Evolutionary conservation across 2,797 vertebrate species (phyloP).

Genomic region (Salarias fasciatus): DNA sequence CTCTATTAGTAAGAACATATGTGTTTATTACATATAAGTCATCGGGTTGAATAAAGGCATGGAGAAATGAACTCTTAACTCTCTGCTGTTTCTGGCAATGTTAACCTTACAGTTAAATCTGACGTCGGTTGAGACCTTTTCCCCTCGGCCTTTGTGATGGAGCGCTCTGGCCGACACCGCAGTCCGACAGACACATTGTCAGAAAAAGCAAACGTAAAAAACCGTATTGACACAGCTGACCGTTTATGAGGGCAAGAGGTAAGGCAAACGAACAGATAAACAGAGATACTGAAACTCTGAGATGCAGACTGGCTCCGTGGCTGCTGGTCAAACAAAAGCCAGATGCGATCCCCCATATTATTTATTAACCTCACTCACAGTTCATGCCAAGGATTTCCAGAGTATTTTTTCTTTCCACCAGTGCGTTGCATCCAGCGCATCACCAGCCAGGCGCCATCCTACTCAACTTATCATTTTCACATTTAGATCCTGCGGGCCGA

Average conservation of each 20-base stretch:
- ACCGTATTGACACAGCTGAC: conserved; percentile 68
- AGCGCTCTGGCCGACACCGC: not conserved
- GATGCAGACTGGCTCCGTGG: conserved; percentile 35
- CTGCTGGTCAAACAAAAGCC: conserved; percentile 64
- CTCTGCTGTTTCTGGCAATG: not conserved
- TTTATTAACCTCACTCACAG: conserved; percentile 57
- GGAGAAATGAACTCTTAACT: not conserved
- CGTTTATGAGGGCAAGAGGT: conserved; percentile 56
- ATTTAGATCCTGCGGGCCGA: conserved; percentile 27
- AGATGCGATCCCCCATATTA: conserved; percentile 61
- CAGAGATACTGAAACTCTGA: conserved; percentile 29
- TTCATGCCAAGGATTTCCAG: conserved; percentile 45
- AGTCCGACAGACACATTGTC: conserved; percentile 28
- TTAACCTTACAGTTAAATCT: not conserved
- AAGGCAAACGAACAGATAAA: conserved; percentile 51
- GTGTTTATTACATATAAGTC: too few species aligned
- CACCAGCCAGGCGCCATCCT: conserved; percentile 32
- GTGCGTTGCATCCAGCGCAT: conserved; percentile 31
- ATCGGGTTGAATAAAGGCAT: too few species aligned
- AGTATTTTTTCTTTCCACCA: conserved; percentile 46
- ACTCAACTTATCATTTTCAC: conserved; percentile 20
- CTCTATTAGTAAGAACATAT: too few species aligned
- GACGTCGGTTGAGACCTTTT: not conserved
- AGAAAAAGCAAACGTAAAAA: conserved; percentile 26
- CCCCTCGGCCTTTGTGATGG: not conserved